Evolutionary conservation across 1,140 invertebrate species (phyloP).

Genomic region (Argopecten irradians): DNA sequence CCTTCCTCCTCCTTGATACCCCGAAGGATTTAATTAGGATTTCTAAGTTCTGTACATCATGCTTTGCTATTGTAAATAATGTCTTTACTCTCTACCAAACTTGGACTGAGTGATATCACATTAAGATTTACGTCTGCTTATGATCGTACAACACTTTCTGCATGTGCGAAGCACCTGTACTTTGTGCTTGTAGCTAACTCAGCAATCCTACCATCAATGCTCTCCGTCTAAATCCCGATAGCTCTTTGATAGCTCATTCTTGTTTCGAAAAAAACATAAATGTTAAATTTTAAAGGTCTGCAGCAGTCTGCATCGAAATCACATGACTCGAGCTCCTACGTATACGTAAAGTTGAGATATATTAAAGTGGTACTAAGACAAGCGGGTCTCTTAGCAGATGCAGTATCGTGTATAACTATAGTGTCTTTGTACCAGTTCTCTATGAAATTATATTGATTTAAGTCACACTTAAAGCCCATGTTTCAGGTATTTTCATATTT

Average conservation of each 20-base stretch:
- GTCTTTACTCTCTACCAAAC: background rate
- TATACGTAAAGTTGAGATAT: background rate
- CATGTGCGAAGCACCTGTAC: constrained; percentile 9
- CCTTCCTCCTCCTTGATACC: too few relatives aligned
- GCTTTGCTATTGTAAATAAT: constrained; percentile 8
- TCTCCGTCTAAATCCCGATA: background rate
- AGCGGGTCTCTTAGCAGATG: background rate
- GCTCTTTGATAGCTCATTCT: background rate
- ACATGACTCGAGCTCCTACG: background rate
- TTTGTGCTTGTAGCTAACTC: background rate
- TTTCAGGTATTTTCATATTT: background rate
- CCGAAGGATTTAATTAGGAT: background rate
- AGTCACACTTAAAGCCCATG: background rate
- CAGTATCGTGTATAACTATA: background rate
- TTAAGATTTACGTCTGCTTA: background rate
- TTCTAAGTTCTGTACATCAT: background rate
- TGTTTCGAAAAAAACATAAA: background rate
- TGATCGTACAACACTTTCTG: background rate
- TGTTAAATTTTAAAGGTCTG: constrained; percentile 12
- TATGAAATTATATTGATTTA: background rate
- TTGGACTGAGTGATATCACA: background rate
- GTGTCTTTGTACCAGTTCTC: background rate
- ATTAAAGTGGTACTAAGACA: background rate
- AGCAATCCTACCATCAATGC: background rate
- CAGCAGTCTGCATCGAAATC: background rate